Evolutionary conservation across 92 coral and sea anemone genomes (phyloP).

Genomic region (Palythoa grandiflora): DNA sequence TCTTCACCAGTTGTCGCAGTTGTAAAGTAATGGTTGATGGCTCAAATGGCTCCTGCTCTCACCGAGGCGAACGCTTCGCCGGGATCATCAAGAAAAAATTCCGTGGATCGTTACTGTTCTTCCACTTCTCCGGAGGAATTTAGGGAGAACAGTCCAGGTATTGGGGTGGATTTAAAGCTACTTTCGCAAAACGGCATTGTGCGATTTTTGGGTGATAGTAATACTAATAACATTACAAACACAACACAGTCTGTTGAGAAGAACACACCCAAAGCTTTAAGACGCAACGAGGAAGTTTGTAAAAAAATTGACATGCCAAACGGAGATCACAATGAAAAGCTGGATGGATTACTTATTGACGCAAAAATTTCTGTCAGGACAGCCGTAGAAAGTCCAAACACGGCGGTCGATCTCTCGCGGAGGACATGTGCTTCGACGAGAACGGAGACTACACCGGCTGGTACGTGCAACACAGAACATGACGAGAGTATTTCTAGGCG

Average conservation of each 20-base stretch:
- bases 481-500: conserved; percentile 81
- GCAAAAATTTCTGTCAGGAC: conserved; percentile 60
- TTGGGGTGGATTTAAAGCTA: conserved; percentile 89
- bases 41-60: conserved; percentile 99
- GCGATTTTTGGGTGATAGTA: conserved; percentile 96
- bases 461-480: conserved; percentile 85
- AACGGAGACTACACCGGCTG: conserved; percentile 92
- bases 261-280: conserved; percentile 91
- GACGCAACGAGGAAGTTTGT: conserved; percentile 84
- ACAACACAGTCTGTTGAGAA: conserved; percentile 84
- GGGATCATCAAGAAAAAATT: conserved; percentile 97
- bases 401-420: conserved; percentile 76
- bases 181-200: conserved; percentile 98
- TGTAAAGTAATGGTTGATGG: conserved; percentile 99
- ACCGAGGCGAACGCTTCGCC: conserved; percentile 99
- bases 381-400: conserved; percentile 76
- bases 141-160: conserved; percentile 78
- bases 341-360: conserved; percentile 64
- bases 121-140: conserved; percentile 90
- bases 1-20: conserved; percentile 93
- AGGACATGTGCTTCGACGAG: conserved; percentile 95
- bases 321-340: conserved; percentile 82
- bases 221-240: conserved; percentile 93
- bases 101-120: conserved; percentile 95
- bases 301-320: conserved; percentile 89